A percentile compares a stretch with the other conserved stretches of the same genome.
Conservation (phyloP, 2,888 invertebrate genomes). For the Diaprepes abbreviatus region DNA sequence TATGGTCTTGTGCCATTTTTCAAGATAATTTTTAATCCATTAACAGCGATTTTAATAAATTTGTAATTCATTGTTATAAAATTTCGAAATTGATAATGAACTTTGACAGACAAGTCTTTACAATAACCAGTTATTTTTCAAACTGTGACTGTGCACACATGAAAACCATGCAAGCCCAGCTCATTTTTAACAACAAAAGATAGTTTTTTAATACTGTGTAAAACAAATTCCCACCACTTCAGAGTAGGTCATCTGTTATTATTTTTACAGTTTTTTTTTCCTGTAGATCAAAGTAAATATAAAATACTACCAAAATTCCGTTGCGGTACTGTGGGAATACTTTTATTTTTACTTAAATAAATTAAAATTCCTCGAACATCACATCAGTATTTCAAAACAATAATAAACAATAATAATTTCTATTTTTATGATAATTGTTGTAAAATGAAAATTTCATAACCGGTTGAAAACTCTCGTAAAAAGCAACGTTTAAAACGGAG, state of each 20-base stretch:
- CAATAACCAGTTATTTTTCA: no score
- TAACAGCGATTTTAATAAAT: no score
- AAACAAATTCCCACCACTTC: background rate
- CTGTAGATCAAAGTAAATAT: background rate
- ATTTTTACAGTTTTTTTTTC: background rate
- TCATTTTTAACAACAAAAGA: no score
- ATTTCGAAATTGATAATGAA: no score
- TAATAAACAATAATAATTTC: slow-evolving; percentile 7
- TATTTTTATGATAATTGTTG: slow-evolving; percentile 7
- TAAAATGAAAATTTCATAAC: slow-evolving; percentile 23
- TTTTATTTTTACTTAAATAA: slow-evolving; percentile 13
- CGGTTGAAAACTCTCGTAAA: background rate
- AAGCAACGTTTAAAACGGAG: slow-evolving; percentile 2
- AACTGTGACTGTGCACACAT: no score
- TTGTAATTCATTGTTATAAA: no score
- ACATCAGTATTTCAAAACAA: slow-evolving; percentile 1
- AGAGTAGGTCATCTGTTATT: background rate
- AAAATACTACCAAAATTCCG: background rate
- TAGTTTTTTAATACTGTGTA: no score
- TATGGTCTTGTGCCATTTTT: no score
- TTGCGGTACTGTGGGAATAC: slow-evolving; percentile 6
- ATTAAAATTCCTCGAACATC: slow-evolving; percentile 2
- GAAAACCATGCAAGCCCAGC: no score
- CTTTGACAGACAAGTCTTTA: no score
- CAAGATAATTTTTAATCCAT: no score